Evolutionary conservation across 1,140 invertebrate genomes (phyloP), one percentile per base, ranked within the genome.

Genomic region (Heliothis subflexa): DNA sequence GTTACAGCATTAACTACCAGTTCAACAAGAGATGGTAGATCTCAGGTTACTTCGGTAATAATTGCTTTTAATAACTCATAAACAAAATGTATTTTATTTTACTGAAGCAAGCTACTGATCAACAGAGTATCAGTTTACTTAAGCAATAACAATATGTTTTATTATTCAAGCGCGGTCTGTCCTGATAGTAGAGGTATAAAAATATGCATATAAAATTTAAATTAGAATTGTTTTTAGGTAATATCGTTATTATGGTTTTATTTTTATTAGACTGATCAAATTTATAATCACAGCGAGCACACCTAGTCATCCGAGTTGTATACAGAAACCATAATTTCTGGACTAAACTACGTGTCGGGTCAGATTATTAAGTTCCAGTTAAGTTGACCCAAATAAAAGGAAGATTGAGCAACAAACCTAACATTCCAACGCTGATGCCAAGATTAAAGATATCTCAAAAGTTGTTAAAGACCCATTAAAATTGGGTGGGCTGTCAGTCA

Each of bases 121-220:
- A 61, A 50, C 25, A 66, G 81, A 80, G 81, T 85, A 85, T 86
- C 85, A 83, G 9, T 70, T 86, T 85, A 83, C 85, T 11, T 14
- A 59, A 25, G 55, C 25, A 59, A 59, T 59, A 59, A 59, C 55
- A 25, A 59, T 59, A 59, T 59, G 13, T 59, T 59, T 57, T 59
- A 21, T 10, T 14, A 21, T 5, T 5, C 18, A 55, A 9, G 54
- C 11, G 13, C 11, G 4, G 21, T 14, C 55, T 59, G 55, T 21
- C 2, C 54, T 59, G 21, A 59, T 18, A 16, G 16, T 21, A 21
- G 1, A 55, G 5, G 4, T 21, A 9, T 2, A 2, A 5, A 25
- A 25, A 13, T 13, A 59, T 59, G 5, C 5, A 40, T 40, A 9
- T 40, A 5, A 40, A 40, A 40, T 40, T 40, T 5, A 40, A 40